phyloP scores from a whole-genome alignment of 2,113 vertebrate species.

The Trochalopteron elliotii region DNA sequence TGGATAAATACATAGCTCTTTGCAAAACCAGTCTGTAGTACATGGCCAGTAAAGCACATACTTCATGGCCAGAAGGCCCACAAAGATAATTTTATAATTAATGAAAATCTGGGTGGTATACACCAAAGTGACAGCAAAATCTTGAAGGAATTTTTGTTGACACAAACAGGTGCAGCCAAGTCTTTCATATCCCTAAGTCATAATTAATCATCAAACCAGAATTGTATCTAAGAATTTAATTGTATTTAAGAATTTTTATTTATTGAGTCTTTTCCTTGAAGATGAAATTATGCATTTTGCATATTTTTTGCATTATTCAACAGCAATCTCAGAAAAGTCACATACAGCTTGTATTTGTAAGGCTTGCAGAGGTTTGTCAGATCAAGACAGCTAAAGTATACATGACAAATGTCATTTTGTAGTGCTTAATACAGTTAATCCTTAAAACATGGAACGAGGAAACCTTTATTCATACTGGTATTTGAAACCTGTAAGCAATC shows the following conservation, averaged over 20 bases:
- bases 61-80: neutral
- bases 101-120: neutral
- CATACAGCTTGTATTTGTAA: neutral
- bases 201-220: neutral
- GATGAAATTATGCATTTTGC: neutral
- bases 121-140: neutral
- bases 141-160: neutral
- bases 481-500: constrained; percentile 16
- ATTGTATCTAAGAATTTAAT: neutral
- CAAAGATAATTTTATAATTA: neutral
- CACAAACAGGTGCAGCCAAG: neutral
- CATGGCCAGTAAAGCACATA: neutral
- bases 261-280: neutral
- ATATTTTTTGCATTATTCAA: neutral
- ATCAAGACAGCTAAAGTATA: constrained; percentile 32
- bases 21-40: neutral
- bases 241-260: neutral
- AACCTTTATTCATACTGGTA: neutral
- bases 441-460: constrained; percentile 33
- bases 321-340: neutral
- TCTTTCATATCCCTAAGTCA: neutral
- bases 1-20: neutral
- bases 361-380: constrained; percentile 20
- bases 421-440: constrained; percentile 8
- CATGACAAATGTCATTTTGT: constrained; percentile 4